These are phyloP conservation scores for Harpagifer antarcticus DNA, from an alignment of 2,797 vertebrate species.

Conservation along the genomic window DNA sequence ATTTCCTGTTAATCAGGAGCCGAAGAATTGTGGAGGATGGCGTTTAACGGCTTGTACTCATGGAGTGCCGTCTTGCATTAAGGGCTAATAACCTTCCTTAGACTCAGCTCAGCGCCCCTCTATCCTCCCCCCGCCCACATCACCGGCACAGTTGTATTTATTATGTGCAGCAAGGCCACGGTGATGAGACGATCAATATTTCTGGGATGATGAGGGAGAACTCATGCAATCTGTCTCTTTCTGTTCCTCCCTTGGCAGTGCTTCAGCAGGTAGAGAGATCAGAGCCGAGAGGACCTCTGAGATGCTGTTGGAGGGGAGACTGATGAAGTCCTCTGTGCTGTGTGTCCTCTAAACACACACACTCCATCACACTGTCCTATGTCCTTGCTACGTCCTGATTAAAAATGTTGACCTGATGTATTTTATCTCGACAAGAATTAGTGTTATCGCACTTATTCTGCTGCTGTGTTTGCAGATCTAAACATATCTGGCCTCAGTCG, in stretches of 20 bases:
- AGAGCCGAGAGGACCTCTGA: constrained; percentile 80
- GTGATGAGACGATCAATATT: constrained; percentile 84
- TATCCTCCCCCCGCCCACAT: constrained; percentile 43
- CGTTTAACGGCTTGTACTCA: constrained; percentile 71
- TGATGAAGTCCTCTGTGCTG: constrained; percentile 79
- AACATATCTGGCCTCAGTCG: constrained; percentile 30
- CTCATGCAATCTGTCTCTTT: constrained; percentile 71
- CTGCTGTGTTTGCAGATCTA: constrained; percentile 29
- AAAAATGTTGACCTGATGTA: constrained; percentile 79
- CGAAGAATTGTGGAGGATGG: constrained; percentile 57
- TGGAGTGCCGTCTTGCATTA: constrained; percentile 71
- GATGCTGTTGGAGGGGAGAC: constrained; percentile 77
- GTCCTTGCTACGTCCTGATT: constrained; percentile 83
- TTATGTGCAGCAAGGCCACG: constrained; percentile 81
- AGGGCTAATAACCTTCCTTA: constrained; percentile 76
- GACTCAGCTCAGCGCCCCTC: constrained; percentile 53
- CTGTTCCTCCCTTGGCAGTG: constrained; percentile 76
- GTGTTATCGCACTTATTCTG: constrained; percentile 52
- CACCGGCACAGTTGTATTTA: constrained; percentile 81
- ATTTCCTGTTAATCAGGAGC: constrained; percentile 66
- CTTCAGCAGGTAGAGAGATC: constrained; percentile 83
- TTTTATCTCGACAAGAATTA: constrained; percentile 72
- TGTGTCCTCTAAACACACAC: constrained; percentile 81
- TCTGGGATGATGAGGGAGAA: constrained; percentile 82
- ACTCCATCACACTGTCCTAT: constrained; percentile 75